phyloP scores from a whole-genome alignment of 1,140 invertebrate genomes.

The Acromyrmex charruanus region DNA sequence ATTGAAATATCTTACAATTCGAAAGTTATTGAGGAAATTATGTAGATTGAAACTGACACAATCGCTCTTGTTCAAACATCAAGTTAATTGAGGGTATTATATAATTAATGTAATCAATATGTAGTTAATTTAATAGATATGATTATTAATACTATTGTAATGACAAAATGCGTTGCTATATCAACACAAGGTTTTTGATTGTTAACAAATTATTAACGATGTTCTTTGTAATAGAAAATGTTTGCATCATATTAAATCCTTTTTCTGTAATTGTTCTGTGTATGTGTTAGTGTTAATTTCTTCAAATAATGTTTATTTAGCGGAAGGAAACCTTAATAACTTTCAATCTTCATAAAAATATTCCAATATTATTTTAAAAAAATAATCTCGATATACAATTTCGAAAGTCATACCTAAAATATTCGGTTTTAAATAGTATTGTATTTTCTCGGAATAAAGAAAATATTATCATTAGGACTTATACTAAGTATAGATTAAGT shows the following conservation, averaged over 20 bases:
- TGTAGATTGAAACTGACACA: neutral
- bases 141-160: conserved; percentile 20
- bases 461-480: neutral
- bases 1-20: conserved; percentile 1
- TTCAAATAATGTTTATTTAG: neutral
- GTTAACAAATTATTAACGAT: conserved; percentile 4
- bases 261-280: neutral
- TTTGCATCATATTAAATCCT: neutral
- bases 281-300: neutral
- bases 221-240: neutral
- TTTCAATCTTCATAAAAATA: neutral
- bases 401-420: neutral
- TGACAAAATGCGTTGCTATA: neutral
- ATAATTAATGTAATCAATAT: conserved; percentile 15
- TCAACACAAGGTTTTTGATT: neutral
- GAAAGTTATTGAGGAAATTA: neutral
- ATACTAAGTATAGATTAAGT: neutral
- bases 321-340: neutral
- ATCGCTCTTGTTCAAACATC: neutral
- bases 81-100: conserved; percentile 21
- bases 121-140: neutral
- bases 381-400: neutral
- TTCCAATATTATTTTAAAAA: neutral
- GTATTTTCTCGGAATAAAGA: neutral
- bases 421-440: neutral